These are phyloP conservation scores for Mactromeris polynyma DNA, from an alignment of 2,888 invertebrate species.

Conservation along the genomic window DNA sequence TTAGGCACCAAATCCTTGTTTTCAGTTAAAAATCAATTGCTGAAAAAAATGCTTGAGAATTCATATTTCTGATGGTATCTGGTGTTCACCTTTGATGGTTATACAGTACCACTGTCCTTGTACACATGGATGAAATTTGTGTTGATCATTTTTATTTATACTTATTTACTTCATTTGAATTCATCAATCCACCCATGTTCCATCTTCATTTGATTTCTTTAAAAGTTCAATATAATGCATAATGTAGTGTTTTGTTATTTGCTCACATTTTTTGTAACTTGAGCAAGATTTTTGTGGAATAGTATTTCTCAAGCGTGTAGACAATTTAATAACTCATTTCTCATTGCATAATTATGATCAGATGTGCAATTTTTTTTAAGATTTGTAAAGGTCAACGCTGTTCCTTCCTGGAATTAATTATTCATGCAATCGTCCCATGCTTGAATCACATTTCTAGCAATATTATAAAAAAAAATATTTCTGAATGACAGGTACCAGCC, in stretches of 20 bases:
- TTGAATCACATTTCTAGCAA: too few species aligned
- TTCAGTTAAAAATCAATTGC: too few species aligned
- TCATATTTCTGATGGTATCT: too few species aligned
- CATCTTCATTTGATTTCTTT: neutral
- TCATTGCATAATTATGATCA: neutral
- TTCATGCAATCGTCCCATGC: too few species aligned
- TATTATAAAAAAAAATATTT: too few species aligned
- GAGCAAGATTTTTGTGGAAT: neutral
- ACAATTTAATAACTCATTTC: neutral
- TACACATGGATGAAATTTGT: neutral
- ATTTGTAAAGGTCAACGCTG: neutral
- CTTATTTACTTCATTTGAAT: neutral
- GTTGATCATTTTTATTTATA: neutral
- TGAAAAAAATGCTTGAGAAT: too few species aligned
- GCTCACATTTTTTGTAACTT: neutral
- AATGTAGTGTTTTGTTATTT: neutral
- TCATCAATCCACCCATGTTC: neutral
- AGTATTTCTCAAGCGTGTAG: neutral
- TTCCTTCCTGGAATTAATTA: too few species aligned
- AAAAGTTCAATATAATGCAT: constrained; percentile 1
- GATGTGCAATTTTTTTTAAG: neutral
- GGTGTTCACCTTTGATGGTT: too few species aligned
- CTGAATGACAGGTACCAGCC: too few species aligned
- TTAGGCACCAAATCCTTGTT: too few species aligned
- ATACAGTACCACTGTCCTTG: too few species aligned